Evolutionary conservation across 2,113 vertebrate species (phyloP).

Genomic region (Irena cyanogastra): DNA sequence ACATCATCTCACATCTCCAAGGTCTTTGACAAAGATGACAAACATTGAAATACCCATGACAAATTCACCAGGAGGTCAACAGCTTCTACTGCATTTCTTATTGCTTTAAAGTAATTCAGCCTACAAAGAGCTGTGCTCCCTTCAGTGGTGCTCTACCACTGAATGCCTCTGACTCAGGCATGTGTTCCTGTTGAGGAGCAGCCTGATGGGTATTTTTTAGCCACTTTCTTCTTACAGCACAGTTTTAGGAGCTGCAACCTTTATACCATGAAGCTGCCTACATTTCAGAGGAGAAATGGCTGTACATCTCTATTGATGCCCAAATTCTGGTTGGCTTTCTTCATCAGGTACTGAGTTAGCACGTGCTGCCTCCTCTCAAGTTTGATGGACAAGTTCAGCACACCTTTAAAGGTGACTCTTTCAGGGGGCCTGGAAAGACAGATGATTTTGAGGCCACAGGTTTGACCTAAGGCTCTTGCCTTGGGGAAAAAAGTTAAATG

Average conservation of each 20-base stretch:
- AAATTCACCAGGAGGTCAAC: background rate
- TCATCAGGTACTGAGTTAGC: background rate
- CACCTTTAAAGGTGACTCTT: background rate
- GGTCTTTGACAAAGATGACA: background rate
- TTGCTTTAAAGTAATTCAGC: background rate
- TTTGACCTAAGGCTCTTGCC: background rate
- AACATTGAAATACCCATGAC: background rate
- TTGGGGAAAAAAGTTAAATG: background rate
- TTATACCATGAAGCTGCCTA: background rate
- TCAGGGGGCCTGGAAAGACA: background rate
- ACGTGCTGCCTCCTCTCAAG: background rate
- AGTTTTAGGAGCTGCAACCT: background rate
- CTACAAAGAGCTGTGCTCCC: background rate
- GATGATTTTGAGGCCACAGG: background rate
- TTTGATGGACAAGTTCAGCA: background rate
- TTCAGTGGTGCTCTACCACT: background rate
- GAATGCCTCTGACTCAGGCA: background rate
- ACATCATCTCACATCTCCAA: background rate
- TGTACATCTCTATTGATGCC: background rate
- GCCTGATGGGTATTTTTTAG: background rate
- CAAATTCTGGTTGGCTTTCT: background rate
- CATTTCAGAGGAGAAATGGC: background rate
- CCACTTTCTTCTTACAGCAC: background rate
- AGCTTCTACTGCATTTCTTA: background rate
- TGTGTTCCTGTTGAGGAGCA: background rate